Conservation (phyloP, 92 coral and sea anemone species). For the Micromussa lordhowensis region DNA sequence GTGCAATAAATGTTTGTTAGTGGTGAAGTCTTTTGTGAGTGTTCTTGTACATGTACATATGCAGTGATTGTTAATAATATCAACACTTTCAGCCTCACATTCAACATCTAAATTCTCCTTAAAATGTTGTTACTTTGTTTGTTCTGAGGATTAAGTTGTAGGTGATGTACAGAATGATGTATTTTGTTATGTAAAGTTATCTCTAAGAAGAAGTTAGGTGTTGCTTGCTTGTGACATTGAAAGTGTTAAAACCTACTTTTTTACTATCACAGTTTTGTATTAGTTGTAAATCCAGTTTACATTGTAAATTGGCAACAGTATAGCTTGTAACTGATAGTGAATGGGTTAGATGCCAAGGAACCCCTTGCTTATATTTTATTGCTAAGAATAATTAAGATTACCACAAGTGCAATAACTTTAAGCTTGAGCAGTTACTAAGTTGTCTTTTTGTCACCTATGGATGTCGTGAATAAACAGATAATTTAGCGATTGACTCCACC, state of each 20-base stretch:
- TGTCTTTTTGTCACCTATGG: constrained; percentile 31
- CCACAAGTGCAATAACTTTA: constrained; percentile 35
- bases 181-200: not conserved
- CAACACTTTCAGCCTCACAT: constrained; percentile 20
- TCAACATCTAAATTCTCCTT: constrained; percentile 39
- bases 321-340: constrained; percentile 30
- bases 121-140: not conserved
- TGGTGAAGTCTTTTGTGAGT: constrained; percentile 2
- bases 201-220: constrained; percentile 31
- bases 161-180: not conserved
- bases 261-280: constrained; percentile 49
- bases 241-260: constrained; percentile 39
- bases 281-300: constrained; percentile 25
- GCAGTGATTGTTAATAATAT: constrained; percentile 36
- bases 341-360: not conserved
- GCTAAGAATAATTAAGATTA: constrained; percentile 2
- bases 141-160: not conserved
- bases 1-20: not conserved
- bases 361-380: constrained; percentile 28
- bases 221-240: constrained; percentile 15
- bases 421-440: constrained; percentile 41
- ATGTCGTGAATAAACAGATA: constrained; percentile 29
- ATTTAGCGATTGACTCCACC: constrained; percentile 23
- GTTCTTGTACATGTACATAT: constrained; percentile 36
- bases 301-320: constrained; percentile 4